A percentile compares a stretch with the other conserved stretches of the same genome.
These are phyloP conservation scores for Amia ocellicauda DNA, from an alignment of 2,113 vertebrate species.

Conservation along the genomic window DNA sequence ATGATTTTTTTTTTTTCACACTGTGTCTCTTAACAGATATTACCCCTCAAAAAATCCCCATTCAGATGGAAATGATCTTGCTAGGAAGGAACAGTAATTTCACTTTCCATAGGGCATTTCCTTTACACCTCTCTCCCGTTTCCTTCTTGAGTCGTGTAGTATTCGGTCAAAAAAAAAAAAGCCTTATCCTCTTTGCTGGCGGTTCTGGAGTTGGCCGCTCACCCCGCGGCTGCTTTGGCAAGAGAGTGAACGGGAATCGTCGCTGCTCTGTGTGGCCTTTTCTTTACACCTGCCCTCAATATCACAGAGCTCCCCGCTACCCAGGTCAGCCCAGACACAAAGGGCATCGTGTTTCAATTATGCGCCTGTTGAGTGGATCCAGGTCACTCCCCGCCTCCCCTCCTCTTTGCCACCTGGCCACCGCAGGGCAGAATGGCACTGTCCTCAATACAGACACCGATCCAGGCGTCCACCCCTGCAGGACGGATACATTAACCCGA, in stretches of 20 bases:
- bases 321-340: background rate
- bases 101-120: no score
- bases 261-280: background rate
- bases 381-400: constrained; percentile 1
- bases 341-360: constrained; percentile 16
- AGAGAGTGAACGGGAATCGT: constrained; percentile 27
- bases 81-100: no score
- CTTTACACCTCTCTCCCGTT: no score
- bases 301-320: background rate
- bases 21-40: no score
- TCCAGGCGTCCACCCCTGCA: background rate
- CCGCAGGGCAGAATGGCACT: background rate
- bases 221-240: constrained; percentile 20
- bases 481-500: background rate
- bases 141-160: no score
- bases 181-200: background rate
- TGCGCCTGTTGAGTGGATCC: constrained; percentile 10
- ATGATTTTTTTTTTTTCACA: no score
- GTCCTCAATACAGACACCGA: background rate
- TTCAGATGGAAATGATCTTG: no score
- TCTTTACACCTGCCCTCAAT: constrained; percentile 1
- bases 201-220: background rate
- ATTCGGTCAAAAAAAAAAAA: background rate
- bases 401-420: background rate
- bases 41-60: no score